These are phyloP conservation scores for Dendronephthya gigantea DNA, from an alignment of 64 coral and sea anemone genomes.

Conservation along the genomic window DNA sequence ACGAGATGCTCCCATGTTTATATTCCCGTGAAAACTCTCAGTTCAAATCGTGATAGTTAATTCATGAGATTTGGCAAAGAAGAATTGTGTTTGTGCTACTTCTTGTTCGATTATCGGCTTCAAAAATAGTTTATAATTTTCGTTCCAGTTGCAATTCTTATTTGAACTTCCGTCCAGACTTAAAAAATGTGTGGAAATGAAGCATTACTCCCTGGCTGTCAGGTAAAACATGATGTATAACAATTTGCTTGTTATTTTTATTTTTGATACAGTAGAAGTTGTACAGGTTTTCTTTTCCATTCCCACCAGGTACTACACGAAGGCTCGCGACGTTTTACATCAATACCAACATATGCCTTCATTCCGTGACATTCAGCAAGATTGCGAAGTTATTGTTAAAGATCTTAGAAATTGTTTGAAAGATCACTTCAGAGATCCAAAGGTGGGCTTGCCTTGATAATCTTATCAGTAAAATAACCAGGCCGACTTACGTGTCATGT, in stretches of 20 bases:
- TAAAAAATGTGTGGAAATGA: constrained; percentile 99
- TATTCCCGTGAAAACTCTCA: no score
- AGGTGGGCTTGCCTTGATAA: constrained; percentile 40
- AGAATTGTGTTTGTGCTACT: no score
- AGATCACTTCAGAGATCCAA: constrained; percentile 87
- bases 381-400: constrained; percentile 95
- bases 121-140: neutral
- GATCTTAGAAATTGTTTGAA: constrained; percentile 60
- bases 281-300: neutral
- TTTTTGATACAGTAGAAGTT: constrained; percentile 52
- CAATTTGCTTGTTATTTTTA: neutral
- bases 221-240: constrained; percentile 25
- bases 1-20: no score
- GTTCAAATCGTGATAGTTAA: no score
- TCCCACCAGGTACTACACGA: constrained; percentile 72
- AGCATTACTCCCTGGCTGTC: constrained; percentile 88
- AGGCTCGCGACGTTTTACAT: constrained; percentile 84
- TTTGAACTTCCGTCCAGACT: constrained; percentile 95
- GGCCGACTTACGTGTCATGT: no score
- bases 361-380: constrained; percentile 84
- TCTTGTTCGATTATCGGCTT: no score
- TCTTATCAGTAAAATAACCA: no score
- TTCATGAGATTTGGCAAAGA: no score
- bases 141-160: constrained; percentile 77
- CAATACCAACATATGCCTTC: constrained; percentile 98